Base-by-base conservation (phyloP, 1,140 invertebrate species). In the Aporrectodea caliginosa region DNA sequence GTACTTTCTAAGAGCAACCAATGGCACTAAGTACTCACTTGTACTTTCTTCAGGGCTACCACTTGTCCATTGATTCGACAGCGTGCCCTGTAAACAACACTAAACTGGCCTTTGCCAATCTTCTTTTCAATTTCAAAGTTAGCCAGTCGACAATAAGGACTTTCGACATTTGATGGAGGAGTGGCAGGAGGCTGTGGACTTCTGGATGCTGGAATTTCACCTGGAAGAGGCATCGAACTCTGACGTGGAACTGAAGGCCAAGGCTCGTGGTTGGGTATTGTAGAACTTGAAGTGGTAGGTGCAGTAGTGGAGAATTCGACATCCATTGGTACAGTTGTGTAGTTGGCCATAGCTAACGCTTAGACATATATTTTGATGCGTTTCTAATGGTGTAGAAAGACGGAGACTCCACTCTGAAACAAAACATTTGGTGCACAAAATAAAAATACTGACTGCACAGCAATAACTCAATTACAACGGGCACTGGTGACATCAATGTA, bases 51-150 rank as follows among this genome's bases (percentile, higher is more conserved):
- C 70, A 93, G 83, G 16, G 92, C 92, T 16, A 92, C 90, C 70
- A 88, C 84, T 77, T 83, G 84, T 2, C 87, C 86, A 84, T 89
- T 87, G 2, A 85, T 74, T 81, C 85, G 85, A 81, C 87, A 89
- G 58, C 84, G 84, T 31, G 91, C 92, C 79, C 89, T 85, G 83
- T 90, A 92, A n/a, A 92, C 92, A 32, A 90, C 89, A 82, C 90
- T 90, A 84, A 93, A 92, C 84, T 92, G 91, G 35, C 92, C 92
- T 83, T 90, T 91, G 0, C 92, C 92, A 81, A 93, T 91, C 81
- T 90, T 90, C 82, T 91, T 90, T 75, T 91, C 90, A 43, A 92
- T 89, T 79, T 90, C 89, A 86, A 92, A 91, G 81, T 91, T 88
- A n/a, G 69, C 71, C 35, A 78, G 70, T 22, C 33, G 34, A 69